Base-by-base conservation (phyloP, 2,888 invertebrate species). In the Scaptomyza polygonia region DNA sequence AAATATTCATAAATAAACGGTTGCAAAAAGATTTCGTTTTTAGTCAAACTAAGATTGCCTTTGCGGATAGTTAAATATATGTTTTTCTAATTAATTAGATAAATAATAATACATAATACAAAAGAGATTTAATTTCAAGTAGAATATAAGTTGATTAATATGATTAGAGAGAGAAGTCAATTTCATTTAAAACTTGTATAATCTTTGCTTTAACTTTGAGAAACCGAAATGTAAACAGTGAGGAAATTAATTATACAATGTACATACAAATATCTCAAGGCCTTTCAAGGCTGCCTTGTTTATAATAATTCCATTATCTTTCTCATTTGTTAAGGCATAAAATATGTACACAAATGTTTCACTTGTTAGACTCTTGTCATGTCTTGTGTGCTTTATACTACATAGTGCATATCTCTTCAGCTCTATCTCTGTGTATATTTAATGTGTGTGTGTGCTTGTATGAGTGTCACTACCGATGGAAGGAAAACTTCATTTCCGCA, bases 401-500 rank as follows among this genome's bases (percentile, higher is more conserved):
- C 73, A 29, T 51, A 43, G 32, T 43, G 63, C 73, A 29, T 47
- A 16, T 63, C 36, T 43, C 27, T 43, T 21, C 18, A 52, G 14
- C n/a, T 51, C 8, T 16, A n/a, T 59, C 9, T 48, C 18, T 30
- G 18, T 30, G 30, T 36, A 32, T 54, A 36, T 32, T 25, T 25
- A 25, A 25, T 25, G 62, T 45, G 36, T 36, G 40, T 12, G 43
- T 54, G 40, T 43, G 62, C 27, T 36, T 36, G 40, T 32, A 36
- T 55, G 77, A 75, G 76, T 84, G 84, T 80, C 77, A 74, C 77
- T 74, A 63, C 62, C 76, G 73, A 66, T 67, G 73, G 71, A 70
- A 79, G 83, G 79, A 83, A 83, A 87, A 85, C 83, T 85, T 87
- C 77, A 87, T 83, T 87, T 83, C 86, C 86, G 85, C 86, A 87